These are phyloP conservation scores for Eospalax fontanierii DNA, from an alignment of 2,797 vertebrate species.

Conservation along the genomic window DNA sequence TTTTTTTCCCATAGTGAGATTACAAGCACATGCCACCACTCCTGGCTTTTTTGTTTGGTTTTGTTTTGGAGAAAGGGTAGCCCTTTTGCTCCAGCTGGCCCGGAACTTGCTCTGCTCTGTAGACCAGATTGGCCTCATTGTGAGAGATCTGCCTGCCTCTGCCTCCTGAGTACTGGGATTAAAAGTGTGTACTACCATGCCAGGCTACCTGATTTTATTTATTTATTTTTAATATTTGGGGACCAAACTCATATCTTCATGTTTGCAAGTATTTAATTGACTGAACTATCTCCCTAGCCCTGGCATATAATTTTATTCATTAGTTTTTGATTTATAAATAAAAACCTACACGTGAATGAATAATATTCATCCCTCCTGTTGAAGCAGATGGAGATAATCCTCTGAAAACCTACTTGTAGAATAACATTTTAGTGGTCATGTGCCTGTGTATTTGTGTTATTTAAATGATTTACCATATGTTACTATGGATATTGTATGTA, in stretches of 20 bases:
- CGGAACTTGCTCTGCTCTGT: too few relatives aligned
- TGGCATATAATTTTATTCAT: conserved; percentile 18
- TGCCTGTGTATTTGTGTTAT: neutral
- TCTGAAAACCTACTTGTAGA: neutral
- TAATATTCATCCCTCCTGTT: neutral
- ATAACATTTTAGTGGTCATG: neutral
- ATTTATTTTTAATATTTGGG: too few relatives aligned
- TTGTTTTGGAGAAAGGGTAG: too few relatives aligned
- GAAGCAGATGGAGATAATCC: neutral
- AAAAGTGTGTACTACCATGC: neutral
- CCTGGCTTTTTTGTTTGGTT: neutral
- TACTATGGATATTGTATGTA: neutral
- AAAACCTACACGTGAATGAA: neutral
- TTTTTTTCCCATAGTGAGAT: neutral
- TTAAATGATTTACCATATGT: conserved; percentile 4
- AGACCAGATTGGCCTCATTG: too few relatives aligned
- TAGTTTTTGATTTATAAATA: neutral
- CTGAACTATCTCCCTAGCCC: neutral
- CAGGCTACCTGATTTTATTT: too few relatives aligned
- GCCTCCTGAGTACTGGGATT: neutral
- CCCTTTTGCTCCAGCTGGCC: too few relatives aligned
- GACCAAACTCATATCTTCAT: neutral
- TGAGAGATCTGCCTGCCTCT: neutral
- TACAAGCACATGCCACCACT: neutral
- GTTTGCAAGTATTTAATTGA: neutral